These are phyloP conservation scores for Choloepus didactylus DNA, from an alignment of 2,797 vertebrate species.

Conservation along the genomic window DNA sequence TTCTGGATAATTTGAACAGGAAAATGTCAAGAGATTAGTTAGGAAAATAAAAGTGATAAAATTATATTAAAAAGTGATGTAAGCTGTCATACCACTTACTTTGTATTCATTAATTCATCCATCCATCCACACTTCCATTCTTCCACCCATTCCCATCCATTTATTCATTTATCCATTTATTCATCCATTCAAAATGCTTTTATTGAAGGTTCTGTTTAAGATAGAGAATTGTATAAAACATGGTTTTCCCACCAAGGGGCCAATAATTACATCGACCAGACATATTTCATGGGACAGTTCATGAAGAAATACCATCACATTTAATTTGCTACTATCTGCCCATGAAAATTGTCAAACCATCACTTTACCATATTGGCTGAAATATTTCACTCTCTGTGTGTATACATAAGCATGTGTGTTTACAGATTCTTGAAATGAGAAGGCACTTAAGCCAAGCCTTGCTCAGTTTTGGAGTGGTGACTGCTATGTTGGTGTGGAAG, in stretches of 20 bases:
- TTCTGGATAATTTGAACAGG: not conserved
- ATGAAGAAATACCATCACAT: not conserved
- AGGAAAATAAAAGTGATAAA: constrained; percentile 18
- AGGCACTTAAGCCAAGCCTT: not conserved
- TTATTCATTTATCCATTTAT: not conserved
- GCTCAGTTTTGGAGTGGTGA: not conserved
- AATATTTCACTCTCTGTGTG: not conserved
- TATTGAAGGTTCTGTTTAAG: not conserved
- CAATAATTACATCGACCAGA: not conserved
- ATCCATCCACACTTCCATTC: not conserved
- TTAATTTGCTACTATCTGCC: not conserved
- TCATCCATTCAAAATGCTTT: not conserved
- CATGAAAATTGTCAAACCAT: not conserved
- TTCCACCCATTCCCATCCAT: not conserved
- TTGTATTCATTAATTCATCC: not conserved
- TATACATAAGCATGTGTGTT: not conserved
- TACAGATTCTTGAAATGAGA: not conserved
- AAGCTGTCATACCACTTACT: not conserved
- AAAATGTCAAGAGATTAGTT: not conserved
- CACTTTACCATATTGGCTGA: not conserved
- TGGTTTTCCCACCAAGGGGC: not conserved
- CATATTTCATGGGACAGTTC: not conserved
- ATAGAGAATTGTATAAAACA: not conserved
- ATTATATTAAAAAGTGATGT: not conserved
- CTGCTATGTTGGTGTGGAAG: constrained; percentile 2